Conservation (phyloP, 1,140 invertebrate genomes). For the Zaprionus inermis region DNA sequence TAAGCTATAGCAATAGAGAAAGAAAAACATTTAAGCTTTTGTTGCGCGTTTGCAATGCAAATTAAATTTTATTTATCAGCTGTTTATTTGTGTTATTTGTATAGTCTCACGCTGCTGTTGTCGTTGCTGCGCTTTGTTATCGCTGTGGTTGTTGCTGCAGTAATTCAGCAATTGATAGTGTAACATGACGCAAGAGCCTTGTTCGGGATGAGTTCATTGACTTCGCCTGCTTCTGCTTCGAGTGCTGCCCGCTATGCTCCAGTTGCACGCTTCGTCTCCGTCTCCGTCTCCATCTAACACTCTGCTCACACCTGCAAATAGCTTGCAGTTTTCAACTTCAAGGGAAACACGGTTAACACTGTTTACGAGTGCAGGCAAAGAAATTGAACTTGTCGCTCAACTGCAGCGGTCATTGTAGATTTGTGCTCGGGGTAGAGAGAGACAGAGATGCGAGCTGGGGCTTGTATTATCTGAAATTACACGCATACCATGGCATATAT, state of each 20-base stretch:
- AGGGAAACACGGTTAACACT: neutral
- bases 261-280: neutral
- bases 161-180: slow-evolving; percentile 6
- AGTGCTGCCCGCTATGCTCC: neutral
- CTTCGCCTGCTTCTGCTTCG: neutral
- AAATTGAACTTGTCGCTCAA: neutral
- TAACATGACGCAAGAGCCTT: slow-evolving; percentile 31
- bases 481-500: too few relatives aligned
- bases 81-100: neutral
- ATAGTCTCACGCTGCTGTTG: neutral
- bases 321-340: neutral
- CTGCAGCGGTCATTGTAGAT: neutral
- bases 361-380: neutral
- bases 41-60: neutral
- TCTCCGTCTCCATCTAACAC: neutral
- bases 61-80: slow-evolving; percentile 25
- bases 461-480: neutral
- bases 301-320: neutral
- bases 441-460: neutral
- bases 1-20: neutral
- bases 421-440: neutral
- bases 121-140: neutral
- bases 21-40: neutral
- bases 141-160: neutral
- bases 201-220: neutral